Evolutionary conservation across 1,140 invertebrate species (phyloP), one percentile per base, ranked within the genome.

Genomic region (Micrasema longulum): DNA sequence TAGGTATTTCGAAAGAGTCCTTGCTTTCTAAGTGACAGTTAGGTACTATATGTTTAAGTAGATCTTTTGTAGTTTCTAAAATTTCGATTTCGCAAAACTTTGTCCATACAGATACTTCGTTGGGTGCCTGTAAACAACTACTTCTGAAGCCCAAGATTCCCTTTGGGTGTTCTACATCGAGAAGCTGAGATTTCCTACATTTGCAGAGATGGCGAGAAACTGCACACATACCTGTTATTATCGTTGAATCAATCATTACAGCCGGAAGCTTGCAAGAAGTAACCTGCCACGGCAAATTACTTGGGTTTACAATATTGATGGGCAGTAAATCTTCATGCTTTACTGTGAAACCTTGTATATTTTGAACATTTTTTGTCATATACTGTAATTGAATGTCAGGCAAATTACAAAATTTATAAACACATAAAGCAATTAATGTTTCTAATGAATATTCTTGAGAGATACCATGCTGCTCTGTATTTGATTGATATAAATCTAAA

Each of bases 11-110:
- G 0, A 65, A 66, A 43, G 78, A 53, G 1, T 72, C 62, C 18
- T 0, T 74, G 4, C n/a, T 31, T 35, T 20, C 36, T 72, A 43
- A 2, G 77, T 1, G 10, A 60, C 66, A 9, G 77, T 55, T 6
- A 78, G 75, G 38, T 53, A 16, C n/a, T n/a, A 12, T 23, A 60
- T 36, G 80, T 26, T 36, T 72, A 12, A 26, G 75, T 55, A 50
- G 20, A 14, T 7, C 23, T 72, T 4, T 82, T 11, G 48, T 68
- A 4, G 87, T 87, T 18, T 82, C 79, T 35, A 91, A 84, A 12
- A 95, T 83, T 79, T 96, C 93, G 16, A 95, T 86, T 86, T 98
- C 96, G 86, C 95, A 97, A 79, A 96, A 96, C 77, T 92, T 93
- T 0, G 95, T 97, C 95, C 95, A 97, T 23, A 93, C 85, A 6